Evolutionary conservation across 2,888 invertebrate genomes (phyloP), one percentile per base, ranked within the genome.

Genomic region (Andrena trimmerana): DNA sequence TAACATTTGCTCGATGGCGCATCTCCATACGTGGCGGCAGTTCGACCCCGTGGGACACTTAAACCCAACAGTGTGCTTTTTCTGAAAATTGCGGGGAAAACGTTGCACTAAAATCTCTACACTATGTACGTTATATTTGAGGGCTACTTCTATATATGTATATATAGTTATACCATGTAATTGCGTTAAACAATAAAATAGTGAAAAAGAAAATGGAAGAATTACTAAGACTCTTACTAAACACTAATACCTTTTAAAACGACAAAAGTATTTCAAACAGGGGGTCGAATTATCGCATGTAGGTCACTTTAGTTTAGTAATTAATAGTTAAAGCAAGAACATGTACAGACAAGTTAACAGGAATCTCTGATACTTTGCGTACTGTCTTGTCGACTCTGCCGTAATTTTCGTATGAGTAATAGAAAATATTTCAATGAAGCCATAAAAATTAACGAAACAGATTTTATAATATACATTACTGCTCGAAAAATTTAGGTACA

Each of bases 1-100:
- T 88, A 99, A 95, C 97, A 99, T 98, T 95, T 99, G 99, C 93
- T 99, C 99, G 88, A 99, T 98, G 66, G 99, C 98, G 95, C 99
- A 99, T 93, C 98, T 96, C 99, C 99, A 99, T 84, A 99, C 97
- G 94, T 99, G 98, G 88, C 99, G 97, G 93, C 99, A 99, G 71
- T 98, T 97, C 60, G 98, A 96, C 65, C 98, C 97, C 88, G 97
- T 97, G 74, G 98, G 97, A 95, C 99, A 99, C 94, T 98, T 98
- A 95, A 98, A 99, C 20, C 99, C 99, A 84, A 99, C 97, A 31
- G 98, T 98, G 94, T 98, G 98, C 92, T 98, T 98, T 95, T 98
- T 98, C 98, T 98, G 95, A 82, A 96, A 96, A 92, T 80, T 67
- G 73, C 73, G 75, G 63, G 78, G 65, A 83, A 78, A 83, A 81